phyloP scores from a whole-genome alignment of 1,140 invertebrate species.

The Sitobion miscanthi region DNA sequence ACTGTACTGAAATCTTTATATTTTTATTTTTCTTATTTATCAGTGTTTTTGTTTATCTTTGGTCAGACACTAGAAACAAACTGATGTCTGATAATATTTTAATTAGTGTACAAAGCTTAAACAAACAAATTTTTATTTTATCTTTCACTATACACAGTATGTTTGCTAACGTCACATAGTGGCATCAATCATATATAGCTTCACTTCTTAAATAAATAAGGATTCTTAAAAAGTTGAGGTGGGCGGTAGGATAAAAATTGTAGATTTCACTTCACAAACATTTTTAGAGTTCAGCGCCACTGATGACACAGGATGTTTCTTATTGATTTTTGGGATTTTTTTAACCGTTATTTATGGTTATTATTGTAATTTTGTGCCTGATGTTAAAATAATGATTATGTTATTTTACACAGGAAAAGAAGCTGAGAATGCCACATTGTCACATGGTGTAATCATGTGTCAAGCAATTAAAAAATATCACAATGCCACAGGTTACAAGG shows the following conservation, averaged over 20 bases:
- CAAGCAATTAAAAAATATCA: slow-evolving; percentile 87
- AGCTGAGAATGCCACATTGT: slow-evolving; percentile 89
- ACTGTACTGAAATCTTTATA: not conserved
- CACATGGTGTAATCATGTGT: slow-evolving; percentile 92
- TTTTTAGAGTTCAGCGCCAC: too few relatives aligned
- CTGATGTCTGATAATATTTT: not conserved
- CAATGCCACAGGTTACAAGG: slow-evolving; percentile 75
- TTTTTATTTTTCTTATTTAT: slow-evolving; percentile 7
- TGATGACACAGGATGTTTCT: not conserved
- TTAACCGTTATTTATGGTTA: not conserved
- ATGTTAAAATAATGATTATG: not conserved
- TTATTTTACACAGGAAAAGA: slow-evolving; percentile 89
- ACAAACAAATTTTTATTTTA: not conserved
- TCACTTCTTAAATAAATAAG: too few relatives aligned
- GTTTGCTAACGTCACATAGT: not conserved
- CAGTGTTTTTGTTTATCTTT: not conserved
- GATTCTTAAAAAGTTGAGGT: too few relatives aligned
- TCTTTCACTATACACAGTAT: not conserved
- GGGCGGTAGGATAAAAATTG: too few relatives aligned
- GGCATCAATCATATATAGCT: too few relatives aligned
- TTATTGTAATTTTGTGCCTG: not conserved
- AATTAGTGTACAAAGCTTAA: not conserved
- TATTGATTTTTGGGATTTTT: not conserved
- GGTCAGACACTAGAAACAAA: not conserved
- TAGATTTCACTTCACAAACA: too few relatives aligned